Conservation (phyloP, 2,888 invertebrate genomes). For the Cosmia pyralina region DNA sequence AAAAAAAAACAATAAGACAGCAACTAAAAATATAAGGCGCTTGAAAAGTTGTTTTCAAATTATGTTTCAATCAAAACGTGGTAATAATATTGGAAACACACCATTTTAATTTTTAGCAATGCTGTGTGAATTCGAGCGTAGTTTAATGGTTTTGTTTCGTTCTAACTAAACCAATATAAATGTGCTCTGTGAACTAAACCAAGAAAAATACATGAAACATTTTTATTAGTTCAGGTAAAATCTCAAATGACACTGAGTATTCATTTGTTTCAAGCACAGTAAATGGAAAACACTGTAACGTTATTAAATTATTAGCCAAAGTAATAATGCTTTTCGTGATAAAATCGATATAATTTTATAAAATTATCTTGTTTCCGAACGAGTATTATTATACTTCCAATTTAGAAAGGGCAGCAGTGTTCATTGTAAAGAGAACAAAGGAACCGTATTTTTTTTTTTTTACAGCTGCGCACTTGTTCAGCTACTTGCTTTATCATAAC, state of each 20-base stretch:
- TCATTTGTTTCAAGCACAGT: neutral
- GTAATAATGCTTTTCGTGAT: neutral
- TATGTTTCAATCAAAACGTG: neutral
- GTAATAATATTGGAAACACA: neutral
- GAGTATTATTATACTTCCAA: conserved; percentile 48
- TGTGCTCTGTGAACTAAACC: too few relatives aligned
- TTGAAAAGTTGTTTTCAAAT: neutral
- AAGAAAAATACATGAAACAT: too few relatives aligned
- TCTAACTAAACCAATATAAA: too few relatives aligned
- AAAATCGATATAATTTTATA: conserved; percentile 8
- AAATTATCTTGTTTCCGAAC: conserved; percentile 41
- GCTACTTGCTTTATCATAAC: conserved; percentile 47
- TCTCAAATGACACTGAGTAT: neutral
- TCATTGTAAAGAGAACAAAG: neutral
- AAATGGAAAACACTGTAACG: neutral
- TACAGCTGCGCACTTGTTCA: conserved; percentile 53
- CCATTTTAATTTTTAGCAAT: neutral
- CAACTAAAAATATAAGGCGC: neutral
- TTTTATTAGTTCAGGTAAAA: neutral
- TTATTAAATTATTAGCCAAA: neutral
- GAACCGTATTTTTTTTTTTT: conserved; percentile 27
- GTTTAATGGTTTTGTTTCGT: conserved; percentile 9
- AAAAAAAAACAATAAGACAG: neutral
- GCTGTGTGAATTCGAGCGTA: neutral
- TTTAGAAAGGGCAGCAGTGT: neutral